Base-by-base conservation (phyloP, 2,888 invertebrate species). In the Onthophagus sagittarius region DNA sequence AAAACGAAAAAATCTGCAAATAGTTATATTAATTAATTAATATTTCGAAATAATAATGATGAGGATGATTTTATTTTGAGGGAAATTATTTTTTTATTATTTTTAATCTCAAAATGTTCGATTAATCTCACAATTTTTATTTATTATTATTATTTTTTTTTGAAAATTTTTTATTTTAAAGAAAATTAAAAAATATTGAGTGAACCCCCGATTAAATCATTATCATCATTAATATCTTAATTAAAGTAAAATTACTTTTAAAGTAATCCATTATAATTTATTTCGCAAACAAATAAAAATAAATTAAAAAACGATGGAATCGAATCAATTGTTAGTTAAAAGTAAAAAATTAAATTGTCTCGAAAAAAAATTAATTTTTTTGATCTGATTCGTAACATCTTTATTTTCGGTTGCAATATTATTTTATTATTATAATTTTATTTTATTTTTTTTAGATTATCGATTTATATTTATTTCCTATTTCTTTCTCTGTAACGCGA, bases 401-500 rank as follows among this genome's bases (percentile, higher is more conserved):
- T 39, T 64, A 32, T 13, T 64, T 13, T 14, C 62, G 62, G 65
- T 32, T 39, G 32, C 69, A 15, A 72, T 67, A 31, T 69, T n/a
- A 7, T 65, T 64, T 39, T 65, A 67, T 67, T 15, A 32, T 53
- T 53, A 53, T 53, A 9, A 53, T 53, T 53, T 53, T 53, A 67
- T 14, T 31, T n/a, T n/a, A n/a, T n/a, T n/a, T n/a, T 69, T 72
- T 69, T 69, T 72, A 71, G 63, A 71, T 72, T 65, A 64, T 15
- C 23, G 67, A 67, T 23, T 53, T 53, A 53, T 53, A 53, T 53
- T 53, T 53, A 53, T 53, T 53, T 53, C 53, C 67, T 72, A 72
- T 67, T 72, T 72, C 67, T 72, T n/a, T 14, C 5, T 11, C 23
- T 69, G 11, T 15, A 15, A 69, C 6, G 13, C 15, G 15, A 69